Evolutionary conservation across 2,797 vertebrate species (phyloP), one percentile per base, ranked within the genome.

Genomic region (Nyctalus aviator): DNA sequence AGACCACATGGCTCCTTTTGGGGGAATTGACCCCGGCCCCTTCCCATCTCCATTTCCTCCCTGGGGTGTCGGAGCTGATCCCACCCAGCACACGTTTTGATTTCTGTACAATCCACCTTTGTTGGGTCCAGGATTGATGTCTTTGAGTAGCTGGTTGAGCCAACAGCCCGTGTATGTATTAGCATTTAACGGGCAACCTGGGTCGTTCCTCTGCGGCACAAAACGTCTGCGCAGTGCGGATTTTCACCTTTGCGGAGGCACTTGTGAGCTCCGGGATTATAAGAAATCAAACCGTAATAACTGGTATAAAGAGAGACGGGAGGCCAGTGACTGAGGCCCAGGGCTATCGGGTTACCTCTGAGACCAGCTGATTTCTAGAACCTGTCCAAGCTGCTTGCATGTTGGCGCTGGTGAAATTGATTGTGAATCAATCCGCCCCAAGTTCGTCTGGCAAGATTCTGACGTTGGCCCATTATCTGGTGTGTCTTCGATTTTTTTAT

Each of bases 241-340:
- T 1, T 44, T 68, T 13, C 69, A 7, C 27, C 32, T 73, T 72
- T 44, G 27, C 0, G 3, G 78, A 97, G 75, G 92, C 59, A 8
- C 3, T 13, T 55, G 66, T 76, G 69, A 97, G 86, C 87, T 69
- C 32, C 2, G 17, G 94, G 94, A 88, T 96, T 76, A 88, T 73
- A 78, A 82, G 89, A 93, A 85, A 78, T 62, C 81, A 50, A 8
- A 25, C 93, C 73, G 30, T 3, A 75, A 18, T n/a, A 84, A 92
- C 69, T 17, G 71, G 23, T 23, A 1, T 4, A 17, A 93, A 57
- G 59, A 77, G 69, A 75, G 86, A 3, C 53, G 41, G 41, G 48
- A 37, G 20, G 25, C 1, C 64, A 23, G 17, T 1, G 53, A 66
- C 68, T 4, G 76, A 69, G 78, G 9, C 84, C 8, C 1, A 1